Evolutionary conservation across 2,113 vertebrate genomes (phyloP), one percentile per base, ranked within the genome.

Genomic region (Tympanuchus pallidicinctus): DNA sequence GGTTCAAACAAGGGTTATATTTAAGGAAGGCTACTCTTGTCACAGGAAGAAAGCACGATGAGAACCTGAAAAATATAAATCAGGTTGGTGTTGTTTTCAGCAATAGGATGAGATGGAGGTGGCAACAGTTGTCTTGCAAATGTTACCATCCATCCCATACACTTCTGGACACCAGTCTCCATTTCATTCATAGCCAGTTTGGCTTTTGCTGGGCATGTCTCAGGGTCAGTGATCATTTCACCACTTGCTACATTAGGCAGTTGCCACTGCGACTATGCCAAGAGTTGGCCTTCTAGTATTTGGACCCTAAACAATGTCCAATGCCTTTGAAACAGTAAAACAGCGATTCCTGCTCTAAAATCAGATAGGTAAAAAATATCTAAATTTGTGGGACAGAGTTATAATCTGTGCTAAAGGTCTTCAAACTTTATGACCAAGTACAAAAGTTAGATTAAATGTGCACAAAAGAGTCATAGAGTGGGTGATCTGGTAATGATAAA

Each of bases 191-290:
- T 38, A 75, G 47, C 6, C 90, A 86, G 34, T 56, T 64, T 92
- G 61, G 42, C 47, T 92, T 73, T 27, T 64, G 12, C n/a, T 82
- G 70, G 32, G 7, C 27, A 59, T 6, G 19, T 88, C 56, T 87
- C 67, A 45, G 87, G 45, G 25, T 48, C 61, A 59, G 9, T 57
- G 81, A 38, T 73, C 56, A 47, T 71, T 91, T 71, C 64, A 93
- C 38, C 86, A 91, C 32, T 86, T 91, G 82, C 50, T 89, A 10
- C 27, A 54, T 8, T n/a, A 82, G 82, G 64, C 82, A 95, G 27
- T 25, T 0, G 2, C 48, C 27, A 25, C 21, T 50, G 17, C 48
- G 75, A 13, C 28, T 32, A 13, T n/a, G 79, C 72, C 65, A 94
- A 93, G 72, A 13, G 57, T 36, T 90, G 56, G 60, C 45, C 38